phyloP scores from a whole-genome alignment of 2,113 vertebrate species.

The Protobothrops flavoviridis region DNA sequence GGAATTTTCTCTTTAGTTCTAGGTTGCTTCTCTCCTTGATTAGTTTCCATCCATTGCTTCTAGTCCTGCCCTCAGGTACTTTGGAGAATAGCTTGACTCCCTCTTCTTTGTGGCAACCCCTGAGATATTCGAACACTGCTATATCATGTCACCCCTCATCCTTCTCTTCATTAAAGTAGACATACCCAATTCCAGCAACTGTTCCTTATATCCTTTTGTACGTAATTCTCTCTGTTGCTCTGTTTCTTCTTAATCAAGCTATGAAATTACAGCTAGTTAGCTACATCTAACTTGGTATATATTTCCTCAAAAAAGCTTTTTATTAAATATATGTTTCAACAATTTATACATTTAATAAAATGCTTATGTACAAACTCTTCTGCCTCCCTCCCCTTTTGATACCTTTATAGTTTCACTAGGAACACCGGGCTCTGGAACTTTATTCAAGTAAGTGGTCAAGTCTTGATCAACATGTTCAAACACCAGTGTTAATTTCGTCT shows the following conservation, averaged over 20 bases:
- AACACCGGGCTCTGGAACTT: conserved; percentile 95
- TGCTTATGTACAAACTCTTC: conserved; percentile 18
- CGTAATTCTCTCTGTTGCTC: no score
- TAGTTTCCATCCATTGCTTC: no score
- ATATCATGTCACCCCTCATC: no score
- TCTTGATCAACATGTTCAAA: conserved; percentile 99
- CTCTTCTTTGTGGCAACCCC: no score
- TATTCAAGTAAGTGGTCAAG: conserved; percentile 97
- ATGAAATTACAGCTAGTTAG: background rate
- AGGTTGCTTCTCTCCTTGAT: no score
- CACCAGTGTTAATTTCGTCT: conserved; percentile 96
- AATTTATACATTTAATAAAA: conserved; percentile 28
- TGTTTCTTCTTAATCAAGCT: background rate
- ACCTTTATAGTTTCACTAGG: conserved; percentile 98
- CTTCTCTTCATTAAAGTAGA: no score
- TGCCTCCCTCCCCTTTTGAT: conserved; percentile 41
- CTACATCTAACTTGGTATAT: background rate
- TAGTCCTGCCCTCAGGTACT: no score
- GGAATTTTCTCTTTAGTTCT: no score
- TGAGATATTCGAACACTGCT: no score
- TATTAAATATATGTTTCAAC: background rate
- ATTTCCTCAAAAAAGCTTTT: background rate
- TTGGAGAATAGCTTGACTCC: no score
- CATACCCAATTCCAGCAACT: no score
- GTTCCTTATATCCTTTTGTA: no score